Evolutionary conservation across 2,113 vertebrate genomes (phyloP).

Genomic region (Pteruthius melanotis): DNA sequence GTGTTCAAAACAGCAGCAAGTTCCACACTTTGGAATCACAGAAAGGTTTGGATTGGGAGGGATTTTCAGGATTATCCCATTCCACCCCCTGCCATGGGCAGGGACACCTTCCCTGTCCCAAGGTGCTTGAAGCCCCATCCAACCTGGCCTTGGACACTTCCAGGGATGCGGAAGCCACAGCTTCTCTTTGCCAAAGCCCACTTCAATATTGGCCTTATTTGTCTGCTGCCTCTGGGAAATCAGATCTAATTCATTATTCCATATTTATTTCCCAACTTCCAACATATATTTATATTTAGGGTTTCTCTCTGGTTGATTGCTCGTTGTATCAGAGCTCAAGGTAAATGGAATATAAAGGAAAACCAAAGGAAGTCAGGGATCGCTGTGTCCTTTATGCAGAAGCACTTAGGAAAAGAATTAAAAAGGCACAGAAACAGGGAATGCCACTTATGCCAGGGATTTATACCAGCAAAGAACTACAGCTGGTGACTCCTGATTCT

Average conservation of each 20-base stretch:
- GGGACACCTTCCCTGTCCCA: background rate
- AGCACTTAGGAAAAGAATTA: background rate
- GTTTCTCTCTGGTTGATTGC: background rate
- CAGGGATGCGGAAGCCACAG: background rate
- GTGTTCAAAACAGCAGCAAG: background rate
- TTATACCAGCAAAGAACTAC: background rate
- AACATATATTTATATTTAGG: background rate
- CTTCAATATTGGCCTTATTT: background rate
- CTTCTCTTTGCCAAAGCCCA: background rate
- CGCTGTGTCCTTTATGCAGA: background rate
- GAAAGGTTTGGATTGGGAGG: background rate
- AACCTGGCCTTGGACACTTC: background rate
- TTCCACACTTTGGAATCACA: background rate
- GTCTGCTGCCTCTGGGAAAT: background rate
- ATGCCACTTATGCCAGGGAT: background rate
- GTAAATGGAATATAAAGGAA: background rate
- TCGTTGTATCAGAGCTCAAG: background rate
- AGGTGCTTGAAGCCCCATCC: background rate
- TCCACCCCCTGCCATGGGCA: background rate
- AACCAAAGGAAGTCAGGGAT: background rate
- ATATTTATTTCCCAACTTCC: background rate
- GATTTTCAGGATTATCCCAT: background rate
- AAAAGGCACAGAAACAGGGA: background rate
- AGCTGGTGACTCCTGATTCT: background rate
- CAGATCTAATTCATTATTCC: background rate